Evolutionary conservation across 2,113 vertebrate genomes (phyloP).

Genomic region (Leptosomus discolor): DNA sequence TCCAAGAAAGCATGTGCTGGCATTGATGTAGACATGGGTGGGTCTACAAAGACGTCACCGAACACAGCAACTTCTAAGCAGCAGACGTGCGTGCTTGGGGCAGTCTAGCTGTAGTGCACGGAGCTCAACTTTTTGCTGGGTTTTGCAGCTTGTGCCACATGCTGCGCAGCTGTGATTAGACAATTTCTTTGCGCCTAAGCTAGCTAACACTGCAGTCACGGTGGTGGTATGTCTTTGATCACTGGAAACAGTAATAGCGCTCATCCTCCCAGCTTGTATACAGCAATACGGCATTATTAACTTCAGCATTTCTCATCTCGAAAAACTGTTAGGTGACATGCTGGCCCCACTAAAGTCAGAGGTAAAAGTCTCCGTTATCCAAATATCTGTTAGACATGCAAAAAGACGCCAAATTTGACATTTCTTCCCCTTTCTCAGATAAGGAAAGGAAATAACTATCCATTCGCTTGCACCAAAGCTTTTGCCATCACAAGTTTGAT

Average conservation of each 20-base stretch:
- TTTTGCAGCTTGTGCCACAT: neutral
- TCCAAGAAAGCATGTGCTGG: neutral
- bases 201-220: neutral
- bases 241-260: neutral
- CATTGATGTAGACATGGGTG: neutral
- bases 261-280: neutral
- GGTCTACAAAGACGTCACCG: neutral
- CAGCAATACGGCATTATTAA: neutral
- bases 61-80: neutral
- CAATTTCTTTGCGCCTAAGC: neutral
- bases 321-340: neutral
- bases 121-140: neutral
- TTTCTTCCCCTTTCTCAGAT: neutral
- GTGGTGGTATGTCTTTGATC: neutral
- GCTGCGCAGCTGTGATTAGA: neutral
- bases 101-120: rapidly evolving
- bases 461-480: neutral
- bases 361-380: neutral
- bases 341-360: neutral
- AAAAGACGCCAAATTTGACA: neutral
- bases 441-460: neutral
- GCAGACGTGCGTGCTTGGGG: no score
- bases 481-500: neutral
- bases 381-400: neutral
- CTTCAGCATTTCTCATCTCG: neutral